Conservation (phyloP, 2,888 invertebrate species). For the Mythimna pallens region DNA sequence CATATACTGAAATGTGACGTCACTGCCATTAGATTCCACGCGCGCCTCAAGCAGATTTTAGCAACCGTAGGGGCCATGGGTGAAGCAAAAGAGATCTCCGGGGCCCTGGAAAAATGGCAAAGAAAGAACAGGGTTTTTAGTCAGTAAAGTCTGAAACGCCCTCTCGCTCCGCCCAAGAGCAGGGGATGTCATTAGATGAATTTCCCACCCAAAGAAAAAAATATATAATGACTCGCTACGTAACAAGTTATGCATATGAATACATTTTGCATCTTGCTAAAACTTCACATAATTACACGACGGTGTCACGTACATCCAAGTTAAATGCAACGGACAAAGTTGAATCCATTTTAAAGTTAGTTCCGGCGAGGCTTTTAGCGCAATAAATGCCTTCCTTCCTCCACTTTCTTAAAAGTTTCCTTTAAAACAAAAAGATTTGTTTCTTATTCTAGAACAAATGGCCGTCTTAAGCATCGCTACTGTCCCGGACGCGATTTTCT, state of each 20-base stretch:
- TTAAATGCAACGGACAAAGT: slow-evolving; percentile 89
- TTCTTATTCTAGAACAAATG: slow-evolving; percentile 84
- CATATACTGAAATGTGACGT: too few species aligned
- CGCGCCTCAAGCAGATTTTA: too few species aligned
- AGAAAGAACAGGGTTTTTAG: too few species aligned
- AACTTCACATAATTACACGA: slow-evolving; percentile 55
- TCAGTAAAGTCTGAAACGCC: too few species aligned
- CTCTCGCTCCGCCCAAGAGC: too few species aligned
- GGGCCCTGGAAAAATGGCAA: too few species aligned
- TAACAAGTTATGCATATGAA: background rate
- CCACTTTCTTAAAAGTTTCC: slow-evolving; percentile 89
- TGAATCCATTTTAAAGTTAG: slow-evolving; percentile 90
- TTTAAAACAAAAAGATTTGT: slow-evolving; percentile 89
- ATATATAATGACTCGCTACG: too few species aligned
- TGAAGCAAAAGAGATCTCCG: too few species aligned
- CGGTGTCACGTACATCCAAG: slow-evolving; percentile 76
- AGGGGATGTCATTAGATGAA: too few species aligned
- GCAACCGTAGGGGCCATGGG: too few species aligned
- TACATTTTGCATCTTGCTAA: background rate
- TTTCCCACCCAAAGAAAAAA: too few species aligned
- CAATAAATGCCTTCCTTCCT: slow-evolving; percentile 90
- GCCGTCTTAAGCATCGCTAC: slow-evolving; percentile 72
- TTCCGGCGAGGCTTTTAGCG: slow-evolving; percentile 88
- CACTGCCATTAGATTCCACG: too few species aligned
- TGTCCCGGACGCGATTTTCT: slow-evolving; percentile 65